Base-by-base conservation (phyloP, 1,140 invertebrate genomes). In the Hyles vespertilio region DNA sequence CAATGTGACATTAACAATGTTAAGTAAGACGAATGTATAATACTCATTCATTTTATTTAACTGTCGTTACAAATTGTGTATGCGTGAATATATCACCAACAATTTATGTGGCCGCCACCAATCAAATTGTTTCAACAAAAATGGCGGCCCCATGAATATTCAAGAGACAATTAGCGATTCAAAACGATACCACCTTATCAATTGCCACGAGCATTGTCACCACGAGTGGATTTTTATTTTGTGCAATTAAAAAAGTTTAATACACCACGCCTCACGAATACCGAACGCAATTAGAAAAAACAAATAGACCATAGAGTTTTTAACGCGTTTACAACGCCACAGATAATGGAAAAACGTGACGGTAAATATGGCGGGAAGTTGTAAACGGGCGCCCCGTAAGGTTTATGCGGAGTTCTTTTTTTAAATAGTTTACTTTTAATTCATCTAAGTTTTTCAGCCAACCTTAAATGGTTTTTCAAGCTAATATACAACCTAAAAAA, bases 311-410 rank as follows among this genome's bases (percentile, higher is more conserved):
- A 74, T 70, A 74, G 62, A 72, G 67, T 54, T 22, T 22, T 22
- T 54, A 43, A 43, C 36, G 71, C 73, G 44, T 65, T 51, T 69
- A 66, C 22, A 22, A 22, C 52, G 58, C 56, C 72, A 68, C 50
- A 77, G 74, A 75, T 77, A 79, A 79, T 51, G 59, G 46, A 62
- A 8, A 59, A 65, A 61, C 64, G 66, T 72, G 67, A 70, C 71
- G 65, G 61, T 70, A 65, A 64, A 69, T 69, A 69, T 70, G 70
- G 74, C 75, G 78, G 77, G 74, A 81, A 76, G 77, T 44, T 43
- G 9, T 46, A 46, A 10, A 54, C 52, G 43, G 52, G 40, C 50
- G 34, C 34, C 32, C 33, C 4, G 36, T 40, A 40, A 40, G 50
- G 50, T 51, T 51, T 32, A n/a, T n/a, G n/a, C n/a, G n/a, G 32